phyloP scores from a whole-genome alignment of 2,113 vertebrate species.

The Cranoglanis bouderius region DNA sequence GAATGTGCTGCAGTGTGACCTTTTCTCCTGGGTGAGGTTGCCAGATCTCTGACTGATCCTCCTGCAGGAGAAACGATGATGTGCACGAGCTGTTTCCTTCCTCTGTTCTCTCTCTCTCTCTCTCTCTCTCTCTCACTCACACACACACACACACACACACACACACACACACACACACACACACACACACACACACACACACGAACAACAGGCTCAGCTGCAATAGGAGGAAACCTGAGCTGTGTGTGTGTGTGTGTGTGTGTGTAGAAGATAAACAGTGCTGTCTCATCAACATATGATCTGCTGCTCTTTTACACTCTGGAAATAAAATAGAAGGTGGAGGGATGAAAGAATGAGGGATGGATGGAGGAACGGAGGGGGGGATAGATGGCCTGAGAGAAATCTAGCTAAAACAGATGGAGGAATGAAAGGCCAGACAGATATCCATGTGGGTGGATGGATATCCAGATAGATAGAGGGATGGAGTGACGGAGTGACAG shows the following conservation, averaged over 20 bases:
- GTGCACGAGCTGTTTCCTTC: background rate
- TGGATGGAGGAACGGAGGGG: too few species aligned
- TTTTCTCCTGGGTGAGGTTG: slow-evolving; percentile 9
- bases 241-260: background rate
- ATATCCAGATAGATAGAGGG: background rate
- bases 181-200: slow-evolving; percentile 2
- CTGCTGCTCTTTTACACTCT: background rate
- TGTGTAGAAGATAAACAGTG: background rate
- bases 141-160: background rate
- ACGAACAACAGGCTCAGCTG: background rate
- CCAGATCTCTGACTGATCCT: background rate
- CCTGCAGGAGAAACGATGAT: background rate
- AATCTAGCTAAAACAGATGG: background rate
- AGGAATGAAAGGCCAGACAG: background rate
- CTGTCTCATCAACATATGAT: background rate
- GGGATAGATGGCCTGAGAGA: background rate
- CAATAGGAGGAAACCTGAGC: background rate
- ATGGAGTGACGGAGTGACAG: background rate
- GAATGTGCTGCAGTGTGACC: background rate
- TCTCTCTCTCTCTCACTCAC: background rate
- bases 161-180: background rate
- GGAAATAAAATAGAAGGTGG: background rate
- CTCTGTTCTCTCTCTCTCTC: background rate
- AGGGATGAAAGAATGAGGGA: background rate
- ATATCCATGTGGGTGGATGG: background rate